Evolutionary conservation across 2,113 vertebrate species (phyloP), one percentile per base, ranked within the genome.

Genomic region (Bubo bubo): DNA sequence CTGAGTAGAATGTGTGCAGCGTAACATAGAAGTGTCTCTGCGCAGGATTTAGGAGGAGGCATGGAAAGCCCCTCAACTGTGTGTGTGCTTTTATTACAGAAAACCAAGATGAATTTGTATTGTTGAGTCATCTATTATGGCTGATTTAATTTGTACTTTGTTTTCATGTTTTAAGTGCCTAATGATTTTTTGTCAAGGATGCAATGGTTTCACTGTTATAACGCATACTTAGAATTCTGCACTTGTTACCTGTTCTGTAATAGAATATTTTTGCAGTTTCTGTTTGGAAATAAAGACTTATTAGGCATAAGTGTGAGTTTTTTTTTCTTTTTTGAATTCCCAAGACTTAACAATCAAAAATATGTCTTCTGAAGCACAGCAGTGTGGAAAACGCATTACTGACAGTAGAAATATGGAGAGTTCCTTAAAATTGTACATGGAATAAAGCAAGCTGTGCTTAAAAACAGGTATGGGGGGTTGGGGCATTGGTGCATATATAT

Each of bases 191-290:
- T 88, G 95, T 95, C 87, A 41, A 92, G 60, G 83, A 96, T 80
- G 81, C 85, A 81, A 90, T 88, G 62, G 37, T 95, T 96, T 97
- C 85, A 87, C 79, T 93, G 87, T 94, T 95, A 64, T 2, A 71
- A 88, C 0, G 41, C 63, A 23, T 95, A 89, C 59, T 84, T 95
- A 94, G 82, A 90, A 87, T 91, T 96, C 88, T 92, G 96, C 94
- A 93, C 94, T 93, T 89, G 86, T 90, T 95, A 90, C 91, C 49
- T 97, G 90, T 95, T 96, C 93, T 95, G 97, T 97, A 95, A 86
- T 96, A 96, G 84, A 97, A 84, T 97, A 97, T 96, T 97, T 98
- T 97, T 97, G 95, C 90, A 93, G 55, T 97, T 96, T 96, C 86
- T 96, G 95, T 96, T 96, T 96, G 85, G 72, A 96, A 97, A 96